Base-by-base conservation (phyloP, 1,140 invertebrate species). In the Dendrolimus kikuchii region DNA sequence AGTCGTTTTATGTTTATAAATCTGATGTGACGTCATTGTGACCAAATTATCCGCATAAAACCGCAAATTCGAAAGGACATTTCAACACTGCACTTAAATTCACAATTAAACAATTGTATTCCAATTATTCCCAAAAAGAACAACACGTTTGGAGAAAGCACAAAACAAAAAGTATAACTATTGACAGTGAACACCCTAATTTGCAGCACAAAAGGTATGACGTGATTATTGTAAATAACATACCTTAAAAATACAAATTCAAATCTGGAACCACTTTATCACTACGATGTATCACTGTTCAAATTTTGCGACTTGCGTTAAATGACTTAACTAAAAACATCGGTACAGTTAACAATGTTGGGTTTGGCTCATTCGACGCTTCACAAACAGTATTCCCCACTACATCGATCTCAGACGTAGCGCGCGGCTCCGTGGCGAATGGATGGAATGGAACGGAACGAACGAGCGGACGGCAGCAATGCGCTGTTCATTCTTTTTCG, bases 381-480 rank as follows among this genome's bases (percentile, higher is more conserved):
- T 68, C 68, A 74, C 69, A 74, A 51, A 55, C 67, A 72, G 69
- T 72, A 71, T 71, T 77, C 73, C 69, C 69, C 70, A 78, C 72
- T 75, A 80, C 79, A 85, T 84, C 79, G 81, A 84, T 84, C 79
- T 84, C 71, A 62, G 70, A 78, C 68, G 71, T 77, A 73, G 76
- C 74, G 73, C 80, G 67, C 76, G 68, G 66, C 51, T 57, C 71
- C 71, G 67, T 74, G 65, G 64, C 75, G 80, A 84, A 80, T 78
- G 23, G 23, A 23, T 23, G 74, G 70, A 80, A 69, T 70, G 75
- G 78, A 84, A 80, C 75, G 73, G 68, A 80, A 69, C 71, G 75
- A 80, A 63, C 69, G 71, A 72, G 64, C 64, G 62, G 60, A 62
- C 23, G 7, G 65, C 59, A 40, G 64, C 55, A 43, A 56, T 63